Percentiles rank a stretch among this genome's conserved stretches.
Conservation (phyloP, 2,113 vertebrate genomes). For the Chlorodrepanis virens region DNA sequence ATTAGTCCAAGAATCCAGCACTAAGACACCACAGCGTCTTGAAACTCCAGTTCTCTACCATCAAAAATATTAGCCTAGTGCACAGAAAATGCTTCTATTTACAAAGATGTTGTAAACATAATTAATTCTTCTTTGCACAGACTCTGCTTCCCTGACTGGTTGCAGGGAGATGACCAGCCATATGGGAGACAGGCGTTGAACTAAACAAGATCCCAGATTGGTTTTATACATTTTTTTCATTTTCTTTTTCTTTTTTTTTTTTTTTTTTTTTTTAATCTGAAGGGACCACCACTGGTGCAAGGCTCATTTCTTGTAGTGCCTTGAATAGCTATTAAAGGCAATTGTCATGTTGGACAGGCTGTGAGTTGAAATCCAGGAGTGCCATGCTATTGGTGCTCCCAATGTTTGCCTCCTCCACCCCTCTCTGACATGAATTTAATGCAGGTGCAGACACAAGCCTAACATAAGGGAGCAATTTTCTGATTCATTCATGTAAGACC, state of each 20-base stretch:
- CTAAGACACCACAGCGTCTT: background rate
- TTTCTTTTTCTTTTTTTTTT: background rate
- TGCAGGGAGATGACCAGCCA: background rate
- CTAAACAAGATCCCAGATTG: background rate
- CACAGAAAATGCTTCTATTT: conserved; percentile 7
- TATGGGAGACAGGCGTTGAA: background rate
- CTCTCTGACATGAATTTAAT: conserved; percentile 72
- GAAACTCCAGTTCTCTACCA: background rate
- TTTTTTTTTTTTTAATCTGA: background rate
- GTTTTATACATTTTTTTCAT: background rate
- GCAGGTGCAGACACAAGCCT: conserved; percentile 72
- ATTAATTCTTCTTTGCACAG: background rate
- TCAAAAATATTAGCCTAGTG: background rate
- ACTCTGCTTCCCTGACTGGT: background rate
- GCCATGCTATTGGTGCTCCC: conserved; percentile 61
- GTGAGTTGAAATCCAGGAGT: conserved; percentile 54
- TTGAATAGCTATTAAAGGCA: conserved; percentile 59
- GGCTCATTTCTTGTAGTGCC: background rate
- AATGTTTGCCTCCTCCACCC: conserved; percentile 63
- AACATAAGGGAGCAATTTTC: conserved; percentile 80
- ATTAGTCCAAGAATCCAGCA: background rate
- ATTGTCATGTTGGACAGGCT: conserved; percentile 32
- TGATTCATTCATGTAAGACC: conserved; percentile 78
- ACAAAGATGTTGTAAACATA: background rate
- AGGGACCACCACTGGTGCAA: conserved; percentile 37